Evolutionary conservation across 2,888 invertebrate species (phyloP).

Genomic region (Linnaemya tessellans): DNA sequence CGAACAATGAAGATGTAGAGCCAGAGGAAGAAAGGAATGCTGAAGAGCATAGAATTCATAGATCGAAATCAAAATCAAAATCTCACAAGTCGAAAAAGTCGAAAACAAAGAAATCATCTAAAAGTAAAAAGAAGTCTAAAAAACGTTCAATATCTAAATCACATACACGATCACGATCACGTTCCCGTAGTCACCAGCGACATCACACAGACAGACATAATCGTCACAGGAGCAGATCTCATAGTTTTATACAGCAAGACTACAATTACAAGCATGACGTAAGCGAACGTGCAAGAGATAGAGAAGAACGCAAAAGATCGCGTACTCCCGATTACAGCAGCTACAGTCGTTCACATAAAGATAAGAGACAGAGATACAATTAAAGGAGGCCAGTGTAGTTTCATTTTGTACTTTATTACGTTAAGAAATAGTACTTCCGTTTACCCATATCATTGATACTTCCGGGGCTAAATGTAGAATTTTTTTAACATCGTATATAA

Average conservation of each 20-base stretch:
- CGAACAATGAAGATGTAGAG: constrained; percentile 24
- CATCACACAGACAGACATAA: constrained; percentile 38
- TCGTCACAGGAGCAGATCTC: constrained; percentile 50
- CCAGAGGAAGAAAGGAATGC: neutral
- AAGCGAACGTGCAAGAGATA: constrained; percentile 35
- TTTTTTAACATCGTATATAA: constrained; percentile 1
- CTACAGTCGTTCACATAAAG: constrained; percentile 45
- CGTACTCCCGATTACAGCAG: constrained; percentile 35
- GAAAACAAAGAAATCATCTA: constrained; percentile 75
- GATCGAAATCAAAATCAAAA: constrained; percentile 68
- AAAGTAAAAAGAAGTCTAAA: constrained; percentile 77
- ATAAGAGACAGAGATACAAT: constrained; percentile 60
- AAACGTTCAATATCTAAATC: constrained; percentile 71
- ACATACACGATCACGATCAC: constrained; percentile 54
- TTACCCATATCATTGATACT: constrained; percentile 55
- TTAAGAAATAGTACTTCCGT: constrained; percentile 33
- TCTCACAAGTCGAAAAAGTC: constrained; percentile 65
- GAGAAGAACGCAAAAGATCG: constrained; percentile 64
- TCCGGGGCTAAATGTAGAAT: constrained; percentile 28
- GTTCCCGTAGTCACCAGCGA: constrained; percentile 55
- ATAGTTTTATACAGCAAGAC: constrained; percentile 37
- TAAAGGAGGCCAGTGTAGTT: constrained; percentile 2
- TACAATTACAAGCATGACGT: constrained; percentile 20
- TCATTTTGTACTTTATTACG: neutral
- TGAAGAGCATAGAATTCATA: neutral